A percentile compares a stretch with the other conserved stretches of the same genome.
Conservation (phyloP, 2,888 invertebrate species). For the Eremobia ochroleuca region DNA sequence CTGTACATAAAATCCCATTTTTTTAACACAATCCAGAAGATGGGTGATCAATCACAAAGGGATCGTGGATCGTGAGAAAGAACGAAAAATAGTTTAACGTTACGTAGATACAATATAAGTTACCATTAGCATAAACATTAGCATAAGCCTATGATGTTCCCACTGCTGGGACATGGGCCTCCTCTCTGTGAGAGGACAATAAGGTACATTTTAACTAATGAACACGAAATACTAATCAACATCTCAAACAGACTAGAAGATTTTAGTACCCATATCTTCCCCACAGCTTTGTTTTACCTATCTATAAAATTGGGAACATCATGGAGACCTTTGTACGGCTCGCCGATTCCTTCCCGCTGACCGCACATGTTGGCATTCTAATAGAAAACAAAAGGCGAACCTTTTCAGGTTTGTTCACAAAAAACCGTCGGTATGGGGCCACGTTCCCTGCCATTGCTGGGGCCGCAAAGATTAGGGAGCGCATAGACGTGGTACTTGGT, state of each 20-base stretch:
- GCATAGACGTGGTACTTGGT: constrained; percentile 50
- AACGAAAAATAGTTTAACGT: not conserved
- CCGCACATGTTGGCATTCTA: constrained; percentile 79
- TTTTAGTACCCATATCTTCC: not conserved
- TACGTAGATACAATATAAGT: not conserved
- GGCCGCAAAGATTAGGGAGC: constrained; percentile 73
- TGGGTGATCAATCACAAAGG: too few relatives aligned
- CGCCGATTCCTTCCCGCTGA: constrained; percentile 72
- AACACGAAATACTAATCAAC: not conserved
- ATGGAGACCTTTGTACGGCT: constrained; percentile 63
- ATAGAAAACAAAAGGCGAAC: constrained; percentile 85
- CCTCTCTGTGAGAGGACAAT: not conserved
- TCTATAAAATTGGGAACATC: constrained; percentile 35
- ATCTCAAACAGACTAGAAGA: not conserved
- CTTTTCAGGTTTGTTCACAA: constrained; percentile 87
- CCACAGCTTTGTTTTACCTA: not conserved
- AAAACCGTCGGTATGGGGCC: constrained; percentile 84
- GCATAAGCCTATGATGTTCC: not conserved
- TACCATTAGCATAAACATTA: too few relatives aligned
- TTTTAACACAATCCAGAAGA: too few relatives aligned
- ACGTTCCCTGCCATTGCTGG: constrained; percentile 72
- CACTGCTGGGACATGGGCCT: not conserved
- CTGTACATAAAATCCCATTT: too few relatives aligned
- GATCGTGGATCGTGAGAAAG: not conserved
- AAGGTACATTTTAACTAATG: not conserved